A percentile compares a stretch with the other conserved stretches of the same genome.
phyloP scores from a whole-genome alignment of 2,888 invertebrate genomes.

The Mimas tiliae region DNA sequence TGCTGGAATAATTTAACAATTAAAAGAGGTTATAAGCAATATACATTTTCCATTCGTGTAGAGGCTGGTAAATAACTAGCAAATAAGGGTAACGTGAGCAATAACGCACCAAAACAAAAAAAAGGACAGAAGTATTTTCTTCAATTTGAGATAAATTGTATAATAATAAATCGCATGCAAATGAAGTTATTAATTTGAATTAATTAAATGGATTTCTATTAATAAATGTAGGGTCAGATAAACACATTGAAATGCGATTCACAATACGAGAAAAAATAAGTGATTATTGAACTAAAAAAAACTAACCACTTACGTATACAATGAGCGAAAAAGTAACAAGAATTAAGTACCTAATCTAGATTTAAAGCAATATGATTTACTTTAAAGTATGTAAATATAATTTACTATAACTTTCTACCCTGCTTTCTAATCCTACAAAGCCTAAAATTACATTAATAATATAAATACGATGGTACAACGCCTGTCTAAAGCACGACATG shows the following conservation, averaged over 20 bases:
- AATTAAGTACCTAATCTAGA: neutral
- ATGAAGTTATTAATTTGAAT: neutral
- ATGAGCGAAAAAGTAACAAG: neutral
- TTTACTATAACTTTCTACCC: neutral
- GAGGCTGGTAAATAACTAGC: conserved; percentile 31
- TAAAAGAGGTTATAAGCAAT: conserved; percentile 21
- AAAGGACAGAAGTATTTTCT: neutral
- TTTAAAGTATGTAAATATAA: neutral
- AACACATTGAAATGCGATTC: no score
- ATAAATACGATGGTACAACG: conserved; percentile 15
- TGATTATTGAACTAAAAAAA: neutral
- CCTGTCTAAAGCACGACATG: conserved; percentile 53
- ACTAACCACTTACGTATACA: neutral
- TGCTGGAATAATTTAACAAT: neutral
- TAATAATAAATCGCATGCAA: neutral
- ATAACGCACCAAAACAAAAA: neutral
- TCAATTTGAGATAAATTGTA: no score
- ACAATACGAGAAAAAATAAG: neutral
- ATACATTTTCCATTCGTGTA: conserved; percentile 30
- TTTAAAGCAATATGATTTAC: neutral
- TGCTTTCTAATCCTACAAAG: neutral
- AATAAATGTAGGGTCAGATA: no score
- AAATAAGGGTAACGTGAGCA: neutral
- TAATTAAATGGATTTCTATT: no score
- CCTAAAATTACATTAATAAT: conserved; percentile 14